Base-by-base conservation (phyloP, 2,113 vertebrate genomes). In the Dromas ardeola region DNA sequence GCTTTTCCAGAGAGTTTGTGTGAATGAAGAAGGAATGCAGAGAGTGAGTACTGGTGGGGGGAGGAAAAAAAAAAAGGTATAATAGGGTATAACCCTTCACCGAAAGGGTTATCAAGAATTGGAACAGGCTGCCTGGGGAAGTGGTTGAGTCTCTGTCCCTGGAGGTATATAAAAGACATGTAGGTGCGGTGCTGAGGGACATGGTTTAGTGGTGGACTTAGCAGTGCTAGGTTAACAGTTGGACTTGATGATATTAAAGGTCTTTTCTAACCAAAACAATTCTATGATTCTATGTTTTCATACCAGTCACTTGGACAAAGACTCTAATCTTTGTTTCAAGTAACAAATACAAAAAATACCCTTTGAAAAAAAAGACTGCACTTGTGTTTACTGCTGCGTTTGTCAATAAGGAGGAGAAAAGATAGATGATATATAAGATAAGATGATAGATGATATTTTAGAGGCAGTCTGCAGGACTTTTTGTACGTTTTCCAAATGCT, bases 11-110 rank as follows among this genome's bases (percentile, higher is more conserved):
- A 99, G 98, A 90, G 98, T 99, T 92, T 98, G 98, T 76, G 99
- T 99, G 59, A 99, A 99, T 65, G 99, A 99, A 95, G 99, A 99
- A 89, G 99, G 99, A 81, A 98, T 99, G 94, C 99, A 99, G 97
- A 99, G 99, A 97, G 99, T 99, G 95, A 99, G 99, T 97, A 86
- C 19, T 80, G 14, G 7, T 43, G 69, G 23, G 30, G 9, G 22
- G 6, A 19, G 36, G 13, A 29, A 4, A 49, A 74, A 49, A 80
- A 50, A 67, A 45, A n/a, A 14, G 8, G 34, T 79, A 8, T 4
- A 38, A 11, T 30, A 42, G 38, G 12, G 29, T 45, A 66, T 22
- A 43, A 43, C 63, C 20, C 29, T 45, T 66, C 42, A 66, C 20
- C 9, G 3, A 34, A 45, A 66, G 29, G 21, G 63, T 66, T 32